These are phyloP conservation scores for Eulemur mongoz DNA, from an alignment of 2,797 vertebrate genomes.

Conservation along the genomic window DNA sequence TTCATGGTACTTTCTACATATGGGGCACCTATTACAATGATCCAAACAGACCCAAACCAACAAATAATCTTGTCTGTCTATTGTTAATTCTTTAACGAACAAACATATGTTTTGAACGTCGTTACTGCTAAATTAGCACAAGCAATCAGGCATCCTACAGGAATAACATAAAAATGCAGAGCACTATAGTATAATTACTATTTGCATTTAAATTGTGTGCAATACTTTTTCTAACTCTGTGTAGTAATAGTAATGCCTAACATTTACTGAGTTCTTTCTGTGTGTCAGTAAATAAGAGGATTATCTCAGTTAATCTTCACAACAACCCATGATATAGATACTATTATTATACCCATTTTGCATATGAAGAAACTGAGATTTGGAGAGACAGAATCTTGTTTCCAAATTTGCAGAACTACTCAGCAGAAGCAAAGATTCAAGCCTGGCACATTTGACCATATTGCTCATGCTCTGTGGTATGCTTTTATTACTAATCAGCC, in stretches of 20 bases:
- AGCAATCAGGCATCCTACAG: constrained; percentile 59
- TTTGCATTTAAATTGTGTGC: constrained; percentile 74
- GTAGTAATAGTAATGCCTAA: constrained; percentile 56
- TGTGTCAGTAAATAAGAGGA: constrained; percentile 58
- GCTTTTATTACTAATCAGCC: background rate
- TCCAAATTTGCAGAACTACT: background rate
- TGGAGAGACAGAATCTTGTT: background rate
- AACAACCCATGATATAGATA: constrained; percentile 36
- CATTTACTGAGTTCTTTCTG: constrained; percentile 47
- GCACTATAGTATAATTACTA: constrained; percentile 72
- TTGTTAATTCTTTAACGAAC: constrained; percentile 70
- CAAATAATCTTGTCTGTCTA: constrained; percentile 73
- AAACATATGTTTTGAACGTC: constrained; percentile 74
- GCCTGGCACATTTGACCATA: background rate
- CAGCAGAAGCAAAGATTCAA: background rate
- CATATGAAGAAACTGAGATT: constrained; percentile 38
- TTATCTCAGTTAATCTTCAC: constrained; percentile 62
- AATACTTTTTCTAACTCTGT: constrained; percentile 52
- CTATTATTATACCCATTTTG: constrained; percentile 28
- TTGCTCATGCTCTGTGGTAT: background rate
- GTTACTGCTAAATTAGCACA: constrained; percentile 74
- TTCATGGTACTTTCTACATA: constrained; percentile 70
- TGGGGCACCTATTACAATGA: constrained; percentile 63
- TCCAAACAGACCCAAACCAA: constrained; percentile 58
- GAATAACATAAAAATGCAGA: constrained; percentile 72